Evolutionary conservation across 2,113 vertebrate species (phyloP).

Genomic region (Rana temporaria): DNA sequence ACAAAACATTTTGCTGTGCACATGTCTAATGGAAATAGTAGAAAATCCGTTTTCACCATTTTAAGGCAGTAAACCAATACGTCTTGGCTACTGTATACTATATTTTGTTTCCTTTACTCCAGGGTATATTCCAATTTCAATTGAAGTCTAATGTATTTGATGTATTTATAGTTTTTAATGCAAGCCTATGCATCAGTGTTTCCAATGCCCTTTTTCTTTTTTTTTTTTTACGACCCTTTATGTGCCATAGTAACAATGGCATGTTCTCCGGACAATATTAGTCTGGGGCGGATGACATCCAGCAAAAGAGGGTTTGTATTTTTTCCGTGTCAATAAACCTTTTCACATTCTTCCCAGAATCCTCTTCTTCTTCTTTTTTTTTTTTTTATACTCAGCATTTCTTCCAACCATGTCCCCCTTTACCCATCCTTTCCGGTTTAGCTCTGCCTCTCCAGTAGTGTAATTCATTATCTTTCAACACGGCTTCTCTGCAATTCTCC

Average conservation of each 20-base stretch:
- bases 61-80: too few relatives aligned
- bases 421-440: constrained; percentile 12
- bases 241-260: neutral
- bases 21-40: too few relatives aligned
- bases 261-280: neutral
- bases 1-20: too few relatives aligned
- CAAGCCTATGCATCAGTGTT: too few relatives aligned
- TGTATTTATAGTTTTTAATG: too few relatives aligned
- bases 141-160: too few relatives aligned
- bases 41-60: too few relatives aligned
- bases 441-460: constrained; percentile 9
- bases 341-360: constrained; percentile 5
- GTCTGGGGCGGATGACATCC: neutral
- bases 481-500: constrained; percentile 42
- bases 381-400: neutral
- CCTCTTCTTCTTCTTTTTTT: neutral
- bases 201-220: neutral
- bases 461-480: constrained; percentile 48
- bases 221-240: neutral
- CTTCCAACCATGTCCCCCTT: constrained; percentile 15
- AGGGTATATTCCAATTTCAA: too few relatives aligned
- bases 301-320: neutral
- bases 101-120: too few relatives aligned
- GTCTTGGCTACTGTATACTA: too few relatives aligned
- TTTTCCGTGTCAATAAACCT: neutral